A percentile compares a stretch with the other conserved stretches of the same genome.
Conservation (phyloP, 2,797 vertebrate genomes). For the Sebastolobus alascanus region DNA sequence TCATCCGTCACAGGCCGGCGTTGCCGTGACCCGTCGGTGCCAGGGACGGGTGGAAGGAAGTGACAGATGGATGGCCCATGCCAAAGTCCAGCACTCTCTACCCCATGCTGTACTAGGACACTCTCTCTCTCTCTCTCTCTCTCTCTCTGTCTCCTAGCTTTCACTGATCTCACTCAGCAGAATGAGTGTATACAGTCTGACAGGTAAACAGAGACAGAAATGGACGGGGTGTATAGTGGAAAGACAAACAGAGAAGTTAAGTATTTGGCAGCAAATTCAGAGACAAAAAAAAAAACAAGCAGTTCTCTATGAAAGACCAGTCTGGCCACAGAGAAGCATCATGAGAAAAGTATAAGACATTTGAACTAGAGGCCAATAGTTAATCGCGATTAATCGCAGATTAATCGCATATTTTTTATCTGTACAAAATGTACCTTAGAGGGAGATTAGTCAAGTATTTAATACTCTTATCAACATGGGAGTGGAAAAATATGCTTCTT, state of each 20-base stretch:
- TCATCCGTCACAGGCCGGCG: slow-evolving; percentile 74
- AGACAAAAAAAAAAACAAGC: slow-evolving; percentile 8
- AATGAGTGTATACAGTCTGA: slow-evolving; percentile 42
- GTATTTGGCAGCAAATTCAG: slow-evolving; percentile 48
- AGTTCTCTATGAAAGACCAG: slow-evolving; percentile 14
- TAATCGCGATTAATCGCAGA: no score
- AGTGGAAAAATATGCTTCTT: no score
- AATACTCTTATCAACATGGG: no score
- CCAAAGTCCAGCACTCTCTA: slow-evolving; percentile 63
- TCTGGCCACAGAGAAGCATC: slow-evolving; percentile 15
- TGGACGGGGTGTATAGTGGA: slow-evolving; percentile 15
- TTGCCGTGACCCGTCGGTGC: slow-evolving; percentile 65
- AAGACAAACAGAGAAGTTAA: slow-evolving; percentile 38
- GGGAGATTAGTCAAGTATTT: no score
- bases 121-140: slow-evolving; percentile 10
- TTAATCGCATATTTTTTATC: no score
- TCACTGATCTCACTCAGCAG: slow-evolving; percentile 45
- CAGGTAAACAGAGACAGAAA: slow-evolving; percentile 53
- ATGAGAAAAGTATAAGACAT: neutral
- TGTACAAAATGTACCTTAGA: no score
- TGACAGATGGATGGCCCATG: slow-evolving; percentile 74
- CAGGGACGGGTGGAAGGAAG: slow-evolving; percentile 67
- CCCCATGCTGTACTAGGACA: slow-evolving; percentile 50
- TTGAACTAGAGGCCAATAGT: neutral
- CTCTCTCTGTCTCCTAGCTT: slow-evolving; percentile 20